These are phyloP conservation scores for Colius striatus DNA, from an alignment of 2,113 vertebrate species.

Conservation along the genomic window DNA sequence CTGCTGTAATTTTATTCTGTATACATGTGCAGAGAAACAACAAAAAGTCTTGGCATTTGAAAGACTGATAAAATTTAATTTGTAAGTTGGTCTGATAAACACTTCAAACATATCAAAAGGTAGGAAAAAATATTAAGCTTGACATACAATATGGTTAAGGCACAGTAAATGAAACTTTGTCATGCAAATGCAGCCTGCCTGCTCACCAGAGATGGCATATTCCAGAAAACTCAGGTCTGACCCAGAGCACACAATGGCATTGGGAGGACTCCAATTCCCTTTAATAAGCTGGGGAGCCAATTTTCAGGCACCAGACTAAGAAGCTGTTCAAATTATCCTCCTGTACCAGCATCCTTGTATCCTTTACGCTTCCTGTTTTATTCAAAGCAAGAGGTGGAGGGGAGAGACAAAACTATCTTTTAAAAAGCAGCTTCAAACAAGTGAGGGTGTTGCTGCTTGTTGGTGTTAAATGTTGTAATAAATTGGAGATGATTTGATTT, in stretches of 20 bases:
- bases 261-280: neutral
- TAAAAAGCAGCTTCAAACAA: neutral
- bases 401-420: neutral
- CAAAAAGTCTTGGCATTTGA: slow-evolving; percentile 69
- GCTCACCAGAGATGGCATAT: neutral
- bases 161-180: neutral
- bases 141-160: neutral
- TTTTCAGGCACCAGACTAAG: neutral
- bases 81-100: slow-evolving; percentile 62
- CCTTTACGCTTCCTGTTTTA: neutral
- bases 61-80: slow-evolving; percentile 69
- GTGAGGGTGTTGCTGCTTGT: neutral
- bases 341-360: neutral
- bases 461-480: slow-evolving; percentile 31
- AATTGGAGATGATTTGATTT: slow-evolving; percentile 34
- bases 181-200: neutral
- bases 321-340: neutral
- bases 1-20: slow-evolving; percentile 37
- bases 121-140: neutral
- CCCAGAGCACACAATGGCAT: neutral
- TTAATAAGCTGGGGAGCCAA: neutral
- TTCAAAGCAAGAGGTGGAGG: neutral
- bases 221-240: slow-evolving; percentile 2
- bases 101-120: slow-evolving; percentile 13
- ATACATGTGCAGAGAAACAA: slow-evolving; percentile 12